Percentiles rank a stretch among this genome's conserved stretches.
Conservation (phyloP, 2,888 invertebrate genomes). For the Xestia rhomboidea region DNA sequence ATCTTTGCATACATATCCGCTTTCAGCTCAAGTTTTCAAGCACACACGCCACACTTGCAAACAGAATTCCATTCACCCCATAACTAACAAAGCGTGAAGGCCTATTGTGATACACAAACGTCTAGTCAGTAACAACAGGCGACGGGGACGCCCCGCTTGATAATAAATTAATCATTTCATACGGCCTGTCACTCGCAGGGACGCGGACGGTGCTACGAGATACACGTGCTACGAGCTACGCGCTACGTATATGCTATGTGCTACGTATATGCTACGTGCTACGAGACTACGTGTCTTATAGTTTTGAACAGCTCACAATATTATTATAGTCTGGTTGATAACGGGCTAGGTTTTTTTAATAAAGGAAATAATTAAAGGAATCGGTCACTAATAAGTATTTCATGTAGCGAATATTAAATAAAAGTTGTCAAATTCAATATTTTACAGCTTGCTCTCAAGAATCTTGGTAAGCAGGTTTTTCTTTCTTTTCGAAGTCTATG, state of each 20-base stretch:
- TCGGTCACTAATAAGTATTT: neutral
- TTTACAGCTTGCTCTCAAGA: neutral
- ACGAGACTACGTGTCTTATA: neutral
- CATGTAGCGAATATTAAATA: neutral
- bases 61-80: neutral
- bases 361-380: too few species aligned
- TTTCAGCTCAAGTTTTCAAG: neutral
- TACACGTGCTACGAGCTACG: slow-evolving; percentile 49
- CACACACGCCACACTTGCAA: neutral
- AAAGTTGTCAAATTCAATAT: neutral
- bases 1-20: neutral
- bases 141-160: slow-evolving; percentile 28
- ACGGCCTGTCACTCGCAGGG: slow-evolving; percentile 54
- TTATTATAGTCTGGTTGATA: neutral
- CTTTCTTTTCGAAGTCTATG: neutral
- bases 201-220: slow-evolving; percentile 36
- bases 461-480: neutral
- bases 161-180: slow-evolving; percentile 75
- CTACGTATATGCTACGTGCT: slow-evolving; percentile 22
- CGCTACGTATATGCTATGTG: slow-evolving; percentile 25
- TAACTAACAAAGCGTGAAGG: slow-evolving; percentile 32
- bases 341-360: neutral
- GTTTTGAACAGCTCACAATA: neutral
- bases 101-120: slow-evolving; percentile 56
- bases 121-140: slow-evolving; percentile 31